Base-by-base conservation (phyloP, 2,113 vertebrate genomes). In the Recurvirostra avosetta region DNA sequence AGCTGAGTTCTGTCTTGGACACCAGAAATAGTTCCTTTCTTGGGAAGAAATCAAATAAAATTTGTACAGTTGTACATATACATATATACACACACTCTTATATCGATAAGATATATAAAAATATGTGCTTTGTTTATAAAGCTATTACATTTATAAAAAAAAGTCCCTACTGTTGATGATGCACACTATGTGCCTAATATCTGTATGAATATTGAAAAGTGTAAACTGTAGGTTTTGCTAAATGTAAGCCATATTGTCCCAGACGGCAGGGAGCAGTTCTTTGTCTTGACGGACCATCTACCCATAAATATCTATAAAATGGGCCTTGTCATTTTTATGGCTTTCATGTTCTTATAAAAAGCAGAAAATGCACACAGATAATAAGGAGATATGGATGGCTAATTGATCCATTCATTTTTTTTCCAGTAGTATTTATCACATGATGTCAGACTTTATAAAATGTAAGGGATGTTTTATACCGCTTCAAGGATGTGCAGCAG, bases 371-470 rank as follows among this genome's bases (percentile, higher is more conserved):
- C 55, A 83, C 20, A 80, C 8, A 89, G 86, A 92, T 49, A 81
- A 80, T 89, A 86, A 58, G 40, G 73, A 80, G 59, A 29, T 71
- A 50, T 53, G 73, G 58, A 32, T 88, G 53, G 40, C 68, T 97
- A 92, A 96, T 95, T 93, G 91, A 85, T 58, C 72, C 63, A 59
- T 80, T 94, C 1, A 22, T 88, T 90, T 94, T 94, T 79, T 49
- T 86, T 66, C 72, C 74, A 71, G 66, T 63, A 58, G 43, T 58
- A 90, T 77, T 86, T 93, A 67, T 88, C 52, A 41, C 38, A 76
- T 83, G 87, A 93, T 84, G 87, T 96, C 90, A 96, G 92, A 78
- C 79, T 96, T 80, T 49, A 72, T 32, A 95, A 88, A 90, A 88
- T 36, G 3, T 78, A 49, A 67, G 34, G 65, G 41, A 52, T 68